Evolutionary conservation across 2,113 vertebrate species (phyloP), one percentile per base, ranked within the genome.

Genomic region (Petroica traversi): DNA sequence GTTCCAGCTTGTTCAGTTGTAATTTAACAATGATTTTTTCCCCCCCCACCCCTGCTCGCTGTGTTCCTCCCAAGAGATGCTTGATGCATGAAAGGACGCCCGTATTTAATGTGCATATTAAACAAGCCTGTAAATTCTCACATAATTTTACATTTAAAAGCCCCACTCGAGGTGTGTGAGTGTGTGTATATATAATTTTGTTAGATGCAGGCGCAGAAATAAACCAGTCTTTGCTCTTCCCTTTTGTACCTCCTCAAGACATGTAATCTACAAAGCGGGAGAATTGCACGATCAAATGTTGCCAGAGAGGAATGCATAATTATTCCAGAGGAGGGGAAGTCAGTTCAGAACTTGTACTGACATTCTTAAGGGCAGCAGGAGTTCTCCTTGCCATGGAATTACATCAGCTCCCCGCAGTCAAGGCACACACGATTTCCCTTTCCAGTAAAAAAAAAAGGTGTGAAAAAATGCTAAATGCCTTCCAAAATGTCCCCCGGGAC

Each of bases 271-370:
- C 96, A 97, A 96, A 97, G 96, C 72, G 45, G 92, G 36, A 92
- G 93, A 90, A 83, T 0, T 96, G 88, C 93, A 94, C 74, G 94
- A 97, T 95, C 85, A 97, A 96, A 92, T 95, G 93, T 95, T 95
- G 95, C 96, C 95, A 94, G 89, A 76, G 86, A 88, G 95, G 96
- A 96, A 97, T 95, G 96, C 80, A 74, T 96, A 97, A 97, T 96
- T 94, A 93, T 96, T 96, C 95, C 95, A 93, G 91, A 95, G 94
- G 87, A 96, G 96, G 92, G 92, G 95, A 96, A 96, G 94, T 97
- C 96, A 96, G 96, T 96, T 97, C 96, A 96, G 96, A 95, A 97
- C 91, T 95, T 96, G 96, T 96, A 96, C 96, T 87, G 55, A 96
- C 96, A 96, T 95, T 96, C 93, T 96, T 96, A 91, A 94, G 92